phyloP scores from a whole-genome alignment of 2,888 invertebrate genomes.

The Hydroisotoma schaefferi region DNA sequence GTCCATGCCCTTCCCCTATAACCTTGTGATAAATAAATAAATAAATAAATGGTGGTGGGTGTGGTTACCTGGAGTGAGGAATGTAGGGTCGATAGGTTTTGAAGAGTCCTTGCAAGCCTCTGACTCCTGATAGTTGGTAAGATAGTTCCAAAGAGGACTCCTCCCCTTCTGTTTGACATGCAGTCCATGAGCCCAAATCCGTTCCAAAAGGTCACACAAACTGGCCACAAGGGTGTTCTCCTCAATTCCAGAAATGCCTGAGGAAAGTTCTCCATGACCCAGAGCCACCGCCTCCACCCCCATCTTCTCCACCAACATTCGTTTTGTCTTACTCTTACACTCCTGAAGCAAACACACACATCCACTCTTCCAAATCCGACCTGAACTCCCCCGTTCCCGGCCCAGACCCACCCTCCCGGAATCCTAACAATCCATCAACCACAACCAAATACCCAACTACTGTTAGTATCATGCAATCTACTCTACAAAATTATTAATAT shows the following conservation, averaged over 20 bases:
- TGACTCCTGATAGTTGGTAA: slow-evolving; percentile 81
- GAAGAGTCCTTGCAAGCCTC: slow-evolving; percentile 64
- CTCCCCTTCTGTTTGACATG: slow-evolving; percentile 91
- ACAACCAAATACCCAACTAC: slow-evolving; percentile 2
- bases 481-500: too few species aligned
- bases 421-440: background rate
- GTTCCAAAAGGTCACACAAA: slow-evolving; percentile 91
- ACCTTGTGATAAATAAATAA: too few species aligned
- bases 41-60: background rate
- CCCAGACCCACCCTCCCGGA: too few species aligned
- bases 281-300: slow-evolving; percentile 93
- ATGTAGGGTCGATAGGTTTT: slow-evolving; percentile 61
- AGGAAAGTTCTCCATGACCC: slow-evolving; percentile 76
- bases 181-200: slow-evolving; percentile 96
- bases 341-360: slow-evolving; percentile 59
- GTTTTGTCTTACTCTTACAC: slow-evolving; percentile 90
- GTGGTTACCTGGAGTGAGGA: slow-evolving; percentile 61
- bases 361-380: background rate
- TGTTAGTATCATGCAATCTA: slow-evolving; percentile 4
- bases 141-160: slow-evolving; percentile 94
- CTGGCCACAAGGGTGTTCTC: slow-evolving; percentile 98
- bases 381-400: background rate
- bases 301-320: slow-evolving; percentile 99
- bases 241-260: slow-evolving; percentile 75
- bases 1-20: too few species aligned